Evolutionary conservation across 2,797 vertebrate species (phyloP), one percentile per base, ranked within the genome.

Genomic region (Moxostoma hubbsi): DNA sequence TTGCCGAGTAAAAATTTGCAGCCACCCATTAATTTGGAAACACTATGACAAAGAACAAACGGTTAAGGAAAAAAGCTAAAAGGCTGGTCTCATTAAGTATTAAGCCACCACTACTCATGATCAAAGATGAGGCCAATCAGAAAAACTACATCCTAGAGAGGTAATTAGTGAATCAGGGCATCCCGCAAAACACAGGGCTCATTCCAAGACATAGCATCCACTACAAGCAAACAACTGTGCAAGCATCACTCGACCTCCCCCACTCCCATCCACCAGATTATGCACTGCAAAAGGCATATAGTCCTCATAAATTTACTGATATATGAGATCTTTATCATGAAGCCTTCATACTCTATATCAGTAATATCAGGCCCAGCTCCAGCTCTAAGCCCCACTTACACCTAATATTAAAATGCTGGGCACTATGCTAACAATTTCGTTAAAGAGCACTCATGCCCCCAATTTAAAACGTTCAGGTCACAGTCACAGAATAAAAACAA

Each of bases 41-140:
- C 58, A 18, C 67, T 2, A 76, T 24, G 67, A 50, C 13, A 76
- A 47, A 7, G 1, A 49, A 77, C 18, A 24, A 24, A 68, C 6
- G 9, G 59, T 16, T 50, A 59, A 72, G 46, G 16, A 47, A 13
- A 73, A 53, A 65, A n/a, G 11, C 5, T 49, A 16, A 73, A 46
- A 13, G 6, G 50, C 12, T 68, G 57, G 46, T 16, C 49, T 82
- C 57, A 72, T 82, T 69, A 82, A 46, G 57, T 15, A 24, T 51
- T 45, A 49, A 57, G 85, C 74, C 85, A 83, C 71, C 61, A 59
- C 12, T 51, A 36, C 66, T 85, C 66, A 74, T 13, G 69, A 47
- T 79, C 77, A 61, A 36, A 24, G 65, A 69, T 50, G 71, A 74
- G 73, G 50, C 74, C 57, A 72, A 16, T 75, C 70, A 36, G 15